Evolutionary conservation across 2,797 vertebrate species (phyloP), one percentile per base, ranked within the genome.

Genomic region (Numenius phaeopus): DNA sequence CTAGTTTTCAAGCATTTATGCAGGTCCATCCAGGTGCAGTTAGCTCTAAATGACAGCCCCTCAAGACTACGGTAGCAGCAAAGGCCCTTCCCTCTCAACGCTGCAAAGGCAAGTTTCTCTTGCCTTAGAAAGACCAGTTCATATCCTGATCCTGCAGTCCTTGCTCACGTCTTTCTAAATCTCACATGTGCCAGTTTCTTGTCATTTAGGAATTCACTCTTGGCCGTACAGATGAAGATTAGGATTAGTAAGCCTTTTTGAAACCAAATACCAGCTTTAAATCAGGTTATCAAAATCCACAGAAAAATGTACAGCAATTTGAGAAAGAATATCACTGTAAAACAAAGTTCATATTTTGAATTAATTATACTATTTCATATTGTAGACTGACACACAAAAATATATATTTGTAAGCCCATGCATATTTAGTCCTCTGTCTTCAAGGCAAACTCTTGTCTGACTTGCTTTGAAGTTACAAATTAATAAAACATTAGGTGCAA

Each of bases 401-500:
- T 12, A 76, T 1, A 2, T 61, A 81, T 86, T 86, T 90, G 23
- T 72, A 81, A 87, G 59, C 67, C 37, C 58, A 73, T 58, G 54
- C 40, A 83, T 49, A 89, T 81, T 89, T 73, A 96, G 85, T 66
- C 55, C 72, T 97, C 77, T 83, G 69, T 86, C 96, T 97, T 95
- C 55, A 79, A 83, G 65, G 85, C 95, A 96, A 93, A 75, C 82
- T 83, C 95, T 94, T 91, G 79, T 87, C 37, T 1, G 4, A 85
- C 57, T 89, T 70, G 54, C 83, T 95, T 93, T 89, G 88, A 95
- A 94, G 75, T 52, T 27, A 61, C 3, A 92, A 75, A 95, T 95
- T 62, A 95, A 91, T 76, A 97, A 70, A 94, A 98, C 29, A 93
- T 90, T 66, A 96, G 92, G 83, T 95, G 90, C 96, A 97, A 90